These are phyloP conservation scores for Lampropteryx suffumata DNA, from an alignment of 2,888 invertebrate species.

Conservation along the genomic window DNA sequence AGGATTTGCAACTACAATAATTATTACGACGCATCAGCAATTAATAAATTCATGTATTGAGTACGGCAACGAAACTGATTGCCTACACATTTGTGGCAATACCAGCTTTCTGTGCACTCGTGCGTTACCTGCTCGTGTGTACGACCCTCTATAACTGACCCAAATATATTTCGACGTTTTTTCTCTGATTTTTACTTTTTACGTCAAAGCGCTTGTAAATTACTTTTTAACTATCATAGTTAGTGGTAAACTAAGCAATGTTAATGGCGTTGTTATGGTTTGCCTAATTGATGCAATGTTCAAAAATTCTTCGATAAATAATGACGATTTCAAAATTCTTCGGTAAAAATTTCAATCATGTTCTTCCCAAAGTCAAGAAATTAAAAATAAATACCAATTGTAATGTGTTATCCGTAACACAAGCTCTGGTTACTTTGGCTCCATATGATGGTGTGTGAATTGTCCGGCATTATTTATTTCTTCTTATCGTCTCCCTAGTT, in stretches of 20 bases:
- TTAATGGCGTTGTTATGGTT: neutral
- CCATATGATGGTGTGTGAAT: no score
- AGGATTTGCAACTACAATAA: constrained; percentile 38
- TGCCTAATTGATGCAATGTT: no score
- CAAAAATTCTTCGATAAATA: no score
- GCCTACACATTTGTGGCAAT: constrained; percentile 42
- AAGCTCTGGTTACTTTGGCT: no score
- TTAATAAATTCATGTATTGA: constrained; percentile 48
- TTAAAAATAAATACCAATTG: no score
- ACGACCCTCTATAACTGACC: constrained; percentile 31
- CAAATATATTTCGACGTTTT: constrained; percentile 13
- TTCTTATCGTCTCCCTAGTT: no score
- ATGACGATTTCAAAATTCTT: no score
- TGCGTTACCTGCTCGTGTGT: constrained; percentile 40
- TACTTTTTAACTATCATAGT: constrained; percentile 7
- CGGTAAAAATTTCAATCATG: no score
- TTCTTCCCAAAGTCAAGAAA: no score
- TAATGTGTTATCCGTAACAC: no score
- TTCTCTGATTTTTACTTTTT: constrained; percentile 2
- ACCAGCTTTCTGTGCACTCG: constrained; percentile 40
- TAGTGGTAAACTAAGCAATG: constrained; percentile 6
- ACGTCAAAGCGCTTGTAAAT: constrained; percentile 2
- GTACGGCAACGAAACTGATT: constrained; percentile 43
- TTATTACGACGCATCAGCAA: constrained; percentile 48
- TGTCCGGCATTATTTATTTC: no score